A percentile compares a stretch with the other conserved stretches of the same genome.
phyloP scores from a whole-genome alignment of 2,888 invertebrate species.

The Melanotus villosus region DNA sequence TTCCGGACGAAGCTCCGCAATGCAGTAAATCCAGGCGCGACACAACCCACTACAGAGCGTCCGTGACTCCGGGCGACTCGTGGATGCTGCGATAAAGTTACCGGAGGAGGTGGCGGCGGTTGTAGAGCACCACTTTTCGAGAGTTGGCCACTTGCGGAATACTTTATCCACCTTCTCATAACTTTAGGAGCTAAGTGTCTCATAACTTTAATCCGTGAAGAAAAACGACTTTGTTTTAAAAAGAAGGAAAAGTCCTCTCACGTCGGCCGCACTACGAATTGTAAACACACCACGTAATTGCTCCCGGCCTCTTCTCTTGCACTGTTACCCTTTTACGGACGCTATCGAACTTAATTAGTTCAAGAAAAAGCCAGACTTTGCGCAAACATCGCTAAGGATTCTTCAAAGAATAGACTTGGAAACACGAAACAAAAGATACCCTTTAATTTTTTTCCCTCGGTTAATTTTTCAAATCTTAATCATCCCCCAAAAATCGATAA shows the following conservation, averaged over 20 bases:
- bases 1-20: conserved; percentile 54
- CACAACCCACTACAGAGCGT: conserved; percentile 52
- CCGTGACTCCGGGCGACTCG: conserved; percentile 43
- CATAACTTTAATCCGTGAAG: conserved; percentile 43
- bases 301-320: not conserved
- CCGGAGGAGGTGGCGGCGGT: conserved; percentile 31
- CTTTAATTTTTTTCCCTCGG: too few species aligned
- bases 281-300: conserved; percentile 33
- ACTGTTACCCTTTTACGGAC: not conserved
- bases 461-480: too few species aligned
- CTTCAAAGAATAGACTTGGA: too few species aligned
- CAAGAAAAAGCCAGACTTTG: not conserved
- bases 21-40: conserved; percentile 56
- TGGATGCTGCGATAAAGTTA: conserved; percentile 40
- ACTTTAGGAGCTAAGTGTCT: conserved; percentile 44
- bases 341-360: not conserved
- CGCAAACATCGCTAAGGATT: too few species aligned
- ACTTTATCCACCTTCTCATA: conserved; percentile 47
- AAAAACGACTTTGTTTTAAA: conserved; percentile 44
- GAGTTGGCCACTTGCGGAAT: conserved; percentile 45
- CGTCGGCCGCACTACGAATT: conserved; percentile 9
- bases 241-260: conserved; percentile 11
- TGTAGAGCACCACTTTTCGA: conserved; percentile 39
- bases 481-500: too few species aligned
- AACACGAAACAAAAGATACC: too few species aligned